phyloP scores from a whole-genome alignment of 2,797 vertebrate genomes.

The Potorous gilbertii region DNA sequence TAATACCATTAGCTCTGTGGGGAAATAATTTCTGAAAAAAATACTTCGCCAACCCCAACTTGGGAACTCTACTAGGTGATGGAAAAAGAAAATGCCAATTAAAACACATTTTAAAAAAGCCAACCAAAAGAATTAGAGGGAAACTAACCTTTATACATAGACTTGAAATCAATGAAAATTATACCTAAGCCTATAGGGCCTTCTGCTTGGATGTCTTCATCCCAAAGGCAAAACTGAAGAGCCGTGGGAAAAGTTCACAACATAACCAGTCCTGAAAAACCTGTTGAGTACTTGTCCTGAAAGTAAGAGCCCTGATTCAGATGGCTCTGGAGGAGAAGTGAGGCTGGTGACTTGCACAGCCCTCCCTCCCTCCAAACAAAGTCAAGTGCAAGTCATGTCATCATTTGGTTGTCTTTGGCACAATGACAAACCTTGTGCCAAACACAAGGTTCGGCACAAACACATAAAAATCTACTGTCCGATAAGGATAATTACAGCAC shows the following conservation, averaged over 20 bases:
- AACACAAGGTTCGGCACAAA: no score
- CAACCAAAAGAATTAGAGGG: conserved; percentile 22
- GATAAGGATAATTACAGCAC: background rate
- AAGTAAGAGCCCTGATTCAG: background rate
- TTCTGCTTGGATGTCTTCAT: background rate
- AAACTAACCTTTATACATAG: background rate
- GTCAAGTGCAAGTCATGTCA: no score
- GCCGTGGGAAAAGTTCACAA: background rate
- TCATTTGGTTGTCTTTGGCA: no score
- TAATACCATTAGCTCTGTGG: background rate
- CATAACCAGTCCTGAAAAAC: conserved; percentile 15
- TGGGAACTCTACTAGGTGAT: background rate
- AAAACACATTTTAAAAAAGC: background rate
- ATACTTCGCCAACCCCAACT: background rate
- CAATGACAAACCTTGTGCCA: no score
- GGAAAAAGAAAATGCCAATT: background rate
- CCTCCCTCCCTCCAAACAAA: no score
- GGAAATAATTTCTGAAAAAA: background rate
- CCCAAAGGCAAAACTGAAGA: background rate
- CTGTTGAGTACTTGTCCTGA: background rate
- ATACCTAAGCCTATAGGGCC: background rate
- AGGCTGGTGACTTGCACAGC: no score
- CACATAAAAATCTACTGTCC: no score
- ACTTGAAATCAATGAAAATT: background rate
- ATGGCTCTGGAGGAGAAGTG: no score